Conservation (phyloP, 2,888 invertebrate species). For the Coenonympha arcania region DNA sequence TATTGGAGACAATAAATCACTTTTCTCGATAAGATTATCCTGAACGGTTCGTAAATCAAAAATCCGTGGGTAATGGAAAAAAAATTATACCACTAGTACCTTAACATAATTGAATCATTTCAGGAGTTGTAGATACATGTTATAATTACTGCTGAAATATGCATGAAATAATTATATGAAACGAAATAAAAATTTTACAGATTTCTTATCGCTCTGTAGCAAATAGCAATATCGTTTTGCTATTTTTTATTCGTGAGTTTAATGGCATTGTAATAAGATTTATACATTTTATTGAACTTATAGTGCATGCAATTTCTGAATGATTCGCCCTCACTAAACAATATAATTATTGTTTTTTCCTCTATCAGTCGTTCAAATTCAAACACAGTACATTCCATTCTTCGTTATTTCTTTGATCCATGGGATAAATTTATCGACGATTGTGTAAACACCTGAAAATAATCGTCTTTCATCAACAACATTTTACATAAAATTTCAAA, state of each 20-base stretch:
- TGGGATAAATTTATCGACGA: constrained; percentile 65
- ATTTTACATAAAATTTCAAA: too few species aligned
- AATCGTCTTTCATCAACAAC: background rate
- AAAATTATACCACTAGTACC: constrained; percentile 1
- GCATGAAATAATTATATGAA: background rate
- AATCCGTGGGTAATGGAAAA: background rate
- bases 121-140: background rate
- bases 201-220: background rate
- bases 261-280: background rate
- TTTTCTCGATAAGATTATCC: background rate
- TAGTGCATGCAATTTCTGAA: background rate
- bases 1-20: constrained; percentile 30
- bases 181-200: background rate
- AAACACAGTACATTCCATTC: constrained; percentile 57
- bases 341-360: too few species aligned
- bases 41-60: constrained; percentile 11
- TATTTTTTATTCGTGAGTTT: background rate
- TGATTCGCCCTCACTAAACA: background rate
- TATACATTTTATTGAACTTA: background rate
- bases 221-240: background rate
- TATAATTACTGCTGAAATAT: too few species aligned
- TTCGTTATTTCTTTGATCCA: constrained; percentile 69
- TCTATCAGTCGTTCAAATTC: constrained; percentile 39
- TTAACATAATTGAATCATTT: background rate
- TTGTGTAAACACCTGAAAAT: constrained; percentile 74